Percentiles rank a stretch among this genome's conserved stretches.
Conservation (phyloP, 2,888 invertebrate genomes). For the Parnassius mnemosyne region DNA sequence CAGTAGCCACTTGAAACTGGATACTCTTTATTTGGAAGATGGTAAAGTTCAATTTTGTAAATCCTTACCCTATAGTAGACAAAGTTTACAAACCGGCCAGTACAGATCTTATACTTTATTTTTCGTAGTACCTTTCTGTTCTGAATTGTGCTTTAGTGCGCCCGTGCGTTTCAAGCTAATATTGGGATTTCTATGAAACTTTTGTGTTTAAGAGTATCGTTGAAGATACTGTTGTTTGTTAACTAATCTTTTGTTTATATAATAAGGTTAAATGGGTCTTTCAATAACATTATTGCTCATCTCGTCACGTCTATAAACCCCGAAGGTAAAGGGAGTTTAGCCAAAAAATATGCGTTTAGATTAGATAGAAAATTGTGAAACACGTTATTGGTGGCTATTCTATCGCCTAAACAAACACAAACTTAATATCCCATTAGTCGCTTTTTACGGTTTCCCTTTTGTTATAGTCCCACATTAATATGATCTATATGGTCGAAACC, state of each 20-base stretch:
- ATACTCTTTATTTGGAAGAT: constrained; percentile 17
- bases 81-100: constrained; percentile 31
- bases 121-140: constrained; percentile 37
- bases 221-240: constrained; percentile 14
- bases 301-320: too few species aligned
- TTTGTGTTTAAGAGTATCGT: constrained; percentile 29
- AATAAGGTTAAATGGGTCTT: background rate
- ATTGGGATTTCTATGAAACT: constrained; percentile 42
- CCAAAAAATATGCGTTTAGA: too few species aligned
- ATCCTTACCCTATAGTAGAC: constrained; percentile 27
- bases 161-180: constrained; percentile 42
- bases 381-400: too few species aligned
- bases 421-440: too few species aligned
- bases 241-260: background rate
- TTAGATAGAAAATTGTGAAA: too few species aligned
- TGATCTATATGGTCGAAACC: too few species aligned
- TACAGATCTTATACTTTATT: constrained; percentile 39
- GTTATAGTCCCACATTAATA: too few species aligned
- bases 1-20: constrained; percentile 27
- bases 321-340: too few species aligned
- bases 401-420: too few species aligned
- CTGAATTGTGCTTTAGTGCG: constrained; percentile 41
- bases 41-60: constrained; percentile 35
- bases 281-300: background rate
- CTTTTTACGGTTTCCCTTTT: too few species aligned